Evolutionary conservation across 92 coral and sea anemone genomes (phyloP).

Genomic region (Muricea muricata): DNA sequence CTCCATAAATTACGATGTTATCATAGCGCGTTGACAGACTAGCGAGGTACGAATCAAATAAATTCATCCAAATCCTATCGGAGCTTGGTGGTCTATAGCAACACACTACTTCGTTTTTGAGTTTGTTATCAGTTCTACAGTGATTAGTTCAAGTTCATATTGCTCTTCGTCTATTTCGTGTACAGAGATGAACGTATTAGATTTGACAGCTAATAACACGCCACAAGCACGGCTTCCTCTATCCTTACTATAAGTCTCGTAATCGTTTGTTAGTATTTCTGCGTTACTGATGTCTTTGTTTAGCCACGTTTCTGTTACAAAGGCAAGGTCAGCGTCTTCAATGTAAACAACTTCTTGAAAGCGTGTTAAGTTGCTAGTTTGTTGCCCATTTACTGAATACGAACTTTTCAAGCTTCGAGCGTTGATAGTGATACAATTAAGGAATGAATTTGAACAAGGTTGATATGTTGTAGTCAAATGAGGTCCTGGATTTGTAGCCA

Average conservation of each 20-base stretch:
- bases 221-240: slow-evolving; percentile 33
- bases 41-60: slow-evolving; percentile 30
- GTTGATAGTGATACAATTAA: neutral
- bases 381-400: neutral
- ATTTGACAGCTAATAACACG: neutral
- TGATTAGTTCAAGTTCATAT: slow-evolving; percentile 30
- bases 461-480: no score
- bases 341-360: slow-evolving; percentile 7
- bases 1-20: slow-evolving; percentile 44
- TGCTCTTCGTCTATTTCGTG: no score
- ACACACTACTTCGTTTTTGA: neutral
- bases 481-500: no score
- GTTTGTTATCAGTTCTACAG: neutral
- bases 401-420: slow-evolving; percentile 16
- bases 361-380: neutral
- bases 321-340: slow-evolving; percentile 1
- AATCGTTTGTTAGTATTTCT: slow-evolving; percentile 23
- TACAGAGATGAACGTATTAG: no score
- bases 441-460: neutral
- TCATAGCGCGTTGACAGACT: slow-evolving; percentile 26
- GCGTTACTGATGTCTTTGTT: slow-evolving; percentile 22
- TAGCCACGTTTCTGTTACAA: slow-evolving; percentile 46
- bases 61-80: slow-evolving; percentile 33
- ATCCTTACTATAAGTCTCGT: slow-evolving; percentile 39
- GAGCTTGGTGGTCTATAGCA: slow-evolving; percentile 42